Base-by-base conservation (phyloP, 2,113 vertebrate species). In the Lontra canadensis region DNA sequence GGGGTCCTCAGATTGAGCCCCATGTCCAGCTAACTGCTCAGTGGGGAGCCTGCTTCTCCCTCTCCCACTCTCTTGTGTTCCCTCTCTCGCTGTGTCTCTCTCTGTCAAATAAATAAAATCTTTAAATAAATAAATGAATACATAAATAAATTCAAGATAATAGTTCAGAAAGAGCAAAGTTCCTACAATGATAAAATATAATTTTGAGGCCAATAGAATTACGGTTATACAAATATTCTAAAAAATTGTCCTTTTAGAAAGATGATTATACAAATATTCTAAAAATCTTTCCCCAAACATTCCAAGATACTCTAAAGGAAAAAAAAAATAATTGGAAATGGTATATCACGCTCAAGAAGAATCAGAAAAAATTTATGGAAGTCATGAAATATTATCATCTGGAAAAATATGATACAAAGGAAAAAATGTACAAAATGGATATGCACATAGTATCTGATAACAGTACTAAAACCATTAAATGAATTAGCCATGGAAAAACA, bases 201-300 rank as follows among this genome's bases (percentile, higher is more conserved):
- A 55, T 78, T 67, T 80, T 31, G n/a, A 76, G 76, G 65, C 47
- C 47, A 49, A 69, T 0, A 23, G 26, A 82, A 67, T 69, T 39
- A 90, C 49, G 34, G 69, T 82, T 87, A 78, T 26, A 29, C 34
- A 97, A 94, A 36, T 95, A 93, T 93, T 73, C 29, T 65, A 80
- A 89, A 90, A 59, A 59, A 29, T 95, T 55, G 17, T 55, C 52
- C 52, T 18, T 55, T 55, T 0, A 23, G 34, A 87, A 67, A 57
- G 57, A 57, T 1, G 7, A 57, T 57, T 57, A 57, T 9, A 23
- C 7, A 57, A 57, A 23, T 57, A 23, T 57, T 57, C 57, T 57
- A 85, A 89, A 90, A 59, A 29, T 95, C 7, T 86, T 73, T 87
- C 36, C 26, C 29, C 57, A 95, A 93, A 90, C 67, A 86, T 80